Percentiles rank a stretch among this genome's conserved stretches.
These are phyloP conservation scores for Brachirus orientalis DNA, from an alignment of 2,113 vertebrate genomes.

Conservation along the genomic window DNA sequence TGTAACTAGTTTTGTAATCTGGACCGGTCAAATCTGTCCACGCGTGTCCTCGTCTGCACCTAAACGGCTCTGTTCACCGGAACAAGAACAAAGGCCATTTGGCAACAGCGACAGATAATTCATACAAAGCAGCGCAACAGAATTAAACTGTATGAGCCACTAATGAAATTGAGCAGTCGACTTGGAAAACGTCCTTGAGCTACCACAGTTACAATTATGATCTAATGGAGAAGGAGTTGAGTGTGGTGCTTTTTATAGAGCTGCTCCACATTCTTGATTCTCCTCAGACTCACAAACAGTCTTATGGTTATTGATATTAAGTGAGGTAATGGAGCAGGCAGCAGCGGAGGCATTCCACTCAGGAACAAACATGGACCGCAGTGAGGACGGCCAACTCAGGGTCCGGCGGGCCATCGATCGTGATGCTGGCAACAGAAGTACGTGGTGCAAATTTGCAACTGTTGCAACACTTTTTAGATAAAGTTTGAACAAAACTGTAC, in stretches of 20 bases:
- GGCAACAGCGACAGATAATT: conserved; percentile 59
- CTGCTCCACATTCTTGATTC: background rate
- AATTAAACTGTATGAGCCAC: conserved; percentile 55
- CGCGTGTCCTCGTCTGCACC: conserved; percentile 43
- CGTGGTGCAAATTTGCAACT: too few species aligned
- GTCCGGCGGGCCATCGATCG: too few species aligned
- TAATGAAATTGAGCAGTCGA: conserved; percentile 62
- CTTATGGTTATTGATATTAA: background rate
- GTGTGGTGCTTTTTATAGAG: conserved; percentile 11
- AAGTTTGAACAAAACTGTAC: too few species aligned
- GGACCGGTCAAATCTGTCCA: conserved; percentile 16
- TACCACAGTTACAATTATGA: conserved; percentile 46
- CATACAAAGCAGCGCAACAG: conserved; percentile 46
- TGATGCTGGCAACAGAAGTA: too few species aligned
- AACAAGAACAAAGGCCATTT: conserved; percentile 65
- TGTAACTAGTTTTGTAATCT: conserved; percentile 13
- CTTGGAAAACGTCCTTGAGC: conserved; percentile 65
- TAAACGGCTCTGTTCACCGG: conserved; percentile 36
- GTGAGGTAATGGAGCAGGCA: too few species aligned
- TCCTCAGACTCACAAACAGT: background rate
- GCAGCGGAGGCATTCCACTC: too few species aligned
- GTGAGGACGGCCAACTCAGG: too few species aligned
- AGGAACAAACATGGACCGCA: too few species aligned
- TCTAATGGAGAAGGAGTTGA: conserved; percentile 13
- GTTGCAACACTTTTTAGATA: too few species aligned